A percentile compares a stretch with the other conserved stretches of the same genome.
Evolutionary conservation across 2,888 invertebrate species (phyloP).

Genomic region (Cheilosia impressa): DNA sequence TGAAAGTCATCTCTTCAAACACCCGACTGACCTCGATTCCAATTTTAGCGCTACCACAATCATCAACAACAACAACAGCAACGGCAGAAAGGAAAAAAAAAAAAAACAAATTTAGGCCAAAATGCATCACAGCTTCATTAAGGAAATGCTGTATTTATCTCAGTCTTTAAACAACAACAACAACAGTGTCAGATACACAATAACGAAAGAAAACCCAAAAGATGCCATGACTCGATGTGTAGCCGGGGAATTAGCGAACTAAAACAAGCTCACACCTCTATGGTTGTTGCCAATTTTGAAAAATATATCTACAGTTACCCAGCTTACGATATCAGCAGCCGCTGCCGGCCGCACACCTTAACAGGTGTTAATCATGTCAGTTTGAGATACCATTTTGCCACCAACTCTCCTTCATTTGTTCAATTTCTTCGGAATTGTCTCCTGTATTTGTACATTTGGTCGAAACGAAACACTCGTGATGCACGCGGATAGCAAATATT

Average conservation of each 20-base stretch:
- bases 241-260: neutral
- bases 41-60: constrained; percentile 52
- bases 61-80: constrained; percentile 30
- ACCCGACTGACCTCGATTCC: constrained; percentile 68
- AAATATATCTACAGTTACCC: constrained; percentile 19
- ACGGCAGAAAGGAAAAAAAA: neutral
- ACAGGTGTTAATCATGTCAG: constrained; percentile 71
- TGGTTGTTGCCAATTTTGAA: constrained; percentile 35
- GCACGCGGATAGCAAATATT: constrained; percentile 62
- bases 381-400: constrained; percentile 20
- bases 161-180: constrained; percentile 25
- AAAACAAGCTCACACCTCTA: constrained; percentile 33
- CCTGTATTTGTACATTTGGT: constrained; percentile 61
- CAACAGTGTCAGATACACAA: constrained; percentile 13
- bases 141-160: constrained; percentile 52
- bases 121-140: constrained; percentile 65
- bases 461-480: constrained; percentile 51
- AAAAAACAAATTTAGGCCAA: constrained; percentile 54
- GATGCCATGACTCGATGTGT: constrained; percentile 6
- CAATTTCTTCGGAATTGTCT: constrained; percentile 61
- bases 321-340: neutral
- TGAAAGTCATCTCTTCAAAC: constrained; percentile 68
- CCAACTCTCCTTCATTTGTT: constrained; percentile 56
- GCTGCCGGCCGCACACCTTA: constrained; percentile 25
- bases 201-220: constrained; percentile 19